phyloP scores from a whole-genome alignment of 1,140 invertebrate species.

The Drosophila grimshawi region DNA sequence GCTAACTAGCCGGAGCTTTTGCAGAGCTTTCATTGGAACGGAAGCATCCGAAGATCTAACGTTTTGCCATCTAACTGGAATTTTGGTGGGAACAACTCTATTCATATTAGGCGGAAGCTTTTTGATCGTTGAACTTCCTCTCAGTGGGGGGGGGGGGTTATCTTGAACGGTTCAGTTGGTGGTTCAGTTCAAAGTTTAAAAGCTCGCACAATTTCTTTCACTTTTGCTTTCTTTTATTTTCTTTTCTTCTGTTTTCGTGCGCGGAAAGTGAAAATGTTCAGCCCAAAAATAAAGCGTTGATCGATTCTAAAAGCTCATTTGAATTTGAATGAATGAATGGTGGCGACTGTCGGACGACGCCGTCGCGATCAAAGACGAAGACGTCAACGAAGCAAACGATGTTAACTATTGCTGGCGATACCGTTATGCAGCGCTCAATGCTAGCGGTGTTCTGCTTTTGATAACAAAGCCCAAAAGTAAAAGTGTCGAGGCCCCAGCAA shows the following conservation, averaged over 20 bases:
- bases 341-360: neutral
- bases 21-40: slow-evolving; percentile 8
- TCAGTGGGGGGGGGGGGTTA: neutral
- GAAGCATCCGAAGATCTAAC: no score
- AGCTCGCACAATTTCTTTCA: slow-evolving; percentile 53
- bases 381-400: slow-evolving; percentile 4
- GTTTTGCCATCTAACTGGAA: neutral
- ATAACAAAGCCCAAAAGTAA: slow-evolving; percentile 54
- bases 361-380: neutral
- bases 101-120: slow-evolving; percentile 17
- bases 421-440: slow-evolving; percentile 29
- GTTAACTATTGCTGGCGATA: slow-evolving; percentile 11
- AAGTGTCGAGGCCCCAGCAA: slow-evolving; percentile 27
- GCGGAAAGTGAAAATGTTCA: slow-evolving; percentile 70
- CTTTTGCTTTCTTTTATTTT: slow-evolving; percentile 51
- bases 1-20: slow-evolving; percentile 10
- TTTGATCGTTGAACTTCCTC: slow-evolving; percentile 12
- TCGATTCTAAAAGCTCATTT: slow-evolving; percentile 48
- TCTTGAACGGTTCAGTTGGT: slow-evolving; percentile 3
- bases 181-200: slow-evolving; percentile 36
- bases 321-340: slow-evolving; percentile 49
- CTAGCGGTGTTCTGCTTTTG: slow-evolving; percentile 49
- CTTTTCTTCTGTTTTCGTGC: neutral
- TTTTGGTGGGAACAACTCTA: slow-evolving; percentile 2
- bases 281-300: slow-evolving; percentile 15